Evolutionary conservation across 1,140 invertebrate species (phyloP), one percentile per base, ranked within the genome.

Genomic region (Zaprionus vittiger): DNA sequence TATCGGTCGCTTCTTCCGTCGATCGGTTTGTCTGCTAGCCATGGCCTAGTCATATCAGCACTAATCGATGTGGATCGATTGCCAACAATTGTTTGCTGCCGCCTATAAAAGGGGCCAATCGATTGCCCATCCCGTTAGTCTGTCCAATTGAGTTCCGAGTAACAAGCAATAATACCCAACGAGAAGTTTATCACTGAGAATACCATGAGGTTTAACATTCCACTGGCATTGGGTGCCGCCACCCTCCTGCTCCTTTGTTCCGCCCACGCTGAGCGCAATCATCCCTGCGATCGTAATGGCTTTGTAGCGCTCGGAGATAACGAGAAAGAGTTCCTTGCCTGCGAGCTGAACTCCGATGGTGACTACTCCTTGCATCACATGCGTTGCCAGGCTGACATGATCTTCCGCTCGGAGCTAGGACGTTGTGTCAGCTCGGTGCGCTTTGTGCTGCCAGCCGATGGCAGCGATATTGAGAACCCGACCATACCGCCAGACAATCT

Each of bases 381-480:
- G 54, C 55, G 56, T 5, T 91, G 87, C 22, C 54, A 69, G 44
- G 62, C 34, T 14, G 64, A 79, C 5, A 47, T 71, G 26, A 47
- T 83, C 11, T 91, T 91, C 37, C 65, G 31, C 24, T n/a, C 49
- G 12, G 15, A 52, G 4, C n/a, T 22, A 6, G 74, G 49, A 14
- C 59, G 64, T n/a, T 90, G 90, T 55, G 22, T 71, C 3, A 9
- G 34, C 2, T 5, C 17, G 20, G 14, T 12, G 24, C 24, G 22
- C 4, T 17, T 69, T 17, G 34, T 22, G 9, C 7, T 17, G 28
- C 9, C 72, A 34, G 57, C 57, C n/a, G 82, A 85, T 0, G 60
- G 73, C 49, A 52, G 81, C 24, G 84, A 90, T n/a, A 90, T 90
- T 55, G 86, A 85, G 63, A 90, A 85, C 17, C 85, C 85, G 0